phyloP scores from a whole-genome alignment of 2,797 vertebrate species.

The Bryconaethiops microstoma region DNA sequence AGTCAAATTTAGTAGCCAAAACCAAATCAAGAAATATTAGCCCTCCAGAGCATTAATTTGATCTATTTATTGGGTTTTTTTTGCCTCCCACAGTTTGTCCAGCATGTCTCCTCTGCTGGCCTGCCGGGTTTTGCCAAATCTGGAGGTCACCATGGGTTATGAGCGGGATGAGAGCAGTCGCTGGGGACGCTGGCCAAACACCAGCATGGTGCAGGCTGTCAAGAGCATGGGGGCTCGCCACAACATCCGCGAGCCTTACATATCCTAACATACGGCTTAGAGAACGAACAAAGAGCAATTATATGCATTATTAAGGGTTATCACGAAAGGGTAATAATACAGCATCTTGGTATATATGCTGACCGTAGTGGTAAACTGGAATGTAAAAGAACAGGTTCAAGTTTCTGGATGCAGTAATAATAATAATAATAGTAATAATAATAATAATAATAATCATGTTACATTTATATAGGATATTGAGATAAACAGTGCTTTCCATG shows the following conservation, averaged over 20 bases:
- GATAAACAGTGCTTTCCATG: no score
- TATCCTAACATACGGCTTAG: constrained; percentile 67
- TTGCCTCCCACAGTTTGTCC: constrained; percentile 63
- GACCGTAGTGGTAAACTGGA: background rate
- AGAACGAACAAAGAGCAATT: background rate
- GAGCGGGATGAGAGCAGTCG: constrained; percentile 73
- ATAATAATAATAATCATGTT: background rate
- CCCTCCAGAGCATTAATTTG: background rate
- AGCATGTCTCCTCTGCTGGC: constrained; percentile 78
- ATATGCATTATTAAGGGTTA: background rate
- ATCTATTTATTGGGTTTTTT: background rate
- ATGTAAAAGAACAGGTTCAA: background rate
- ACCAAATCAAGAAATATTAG: background rate
- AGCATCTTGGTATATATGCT: background rate
- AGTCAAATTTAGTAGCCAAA: background rate
- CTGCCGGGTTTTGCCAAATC: constrained; percentile 72
- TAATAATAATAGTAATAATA: no score
- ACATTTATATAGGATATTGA: no score
- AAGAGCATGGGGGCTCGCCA: constrained; percentile 78
- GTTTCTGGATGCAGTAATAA: background rate
- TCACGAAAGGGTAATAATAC: background rate
- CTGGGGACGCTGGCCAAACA: constrained; percentile 78
- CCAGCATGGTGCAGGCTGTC: constrained; percentile 74
- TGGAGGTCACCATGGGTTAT: constrained; percentile 79
- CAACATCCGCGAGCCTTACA: constrained; percentile 72